A percentile compares a stretch with the other conserved stretches of the same genome.
phyloP scores from a whole-genome alignment of 1,140 invertebrate genomes.

The Myzus persicae region DNA sequence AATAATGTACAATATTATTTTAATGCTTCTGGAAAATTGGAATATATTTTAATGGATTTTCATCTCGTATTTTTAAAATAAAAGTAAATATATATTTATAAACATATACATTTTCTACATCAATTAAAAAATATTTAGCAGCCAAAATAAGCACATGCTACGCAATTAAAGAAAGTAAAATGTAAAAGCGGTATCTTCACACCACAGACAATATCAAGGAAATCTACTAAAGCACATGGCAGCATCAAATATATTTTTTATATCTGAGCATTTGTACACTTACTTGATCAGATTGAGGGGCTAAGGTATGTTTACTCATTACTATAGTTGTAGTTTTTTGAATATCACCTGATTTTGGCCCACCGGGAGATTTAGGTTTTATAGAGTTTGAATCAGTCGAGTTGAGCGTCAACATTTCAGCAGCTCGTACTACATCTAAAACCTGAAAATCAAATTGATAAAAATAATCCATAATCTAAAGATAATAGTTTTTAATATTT shows the following conservation, averaged over 20 bases:
- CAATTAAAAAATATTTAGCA: conserved; percentile 40
- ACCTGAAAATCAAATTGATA: conserved; percentile 69
- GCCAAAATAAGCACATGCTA: conserved; percentile 59
- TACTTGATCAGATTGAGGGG: conserved; percentile 64
- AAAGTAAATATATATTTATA: conserved; percentile 15
- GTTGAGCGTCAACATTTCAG: conserved; percentile 77
- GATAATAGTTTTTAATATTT: conserved; percentile 60
- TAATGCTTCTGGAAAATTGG: not conserved
- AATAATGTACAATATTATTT: conserved; percentile 27
- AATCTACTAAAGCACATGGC: conserved; percentile 50
- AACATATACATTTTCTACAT: not conserved
- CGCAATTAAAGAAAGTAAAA: conserved; percentile 38
- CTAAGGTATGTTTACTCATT: conserved; percentile 89
- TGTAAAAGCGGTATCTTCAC: conserved; percentile 50
- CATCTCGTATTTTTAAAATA: not conserved
- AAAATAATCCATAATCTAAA: conserved; percentile 6
- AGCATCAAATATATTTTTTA: not conserved
- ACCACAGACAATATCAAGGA: conserved; percentile 26
- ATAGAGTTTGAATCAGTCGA: conserved; percentile 67
- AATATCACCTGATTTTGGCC: conserved; percentile 71
- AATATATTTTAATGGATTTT: not conserved
- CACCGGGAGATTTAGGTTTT: conserved; percentile 80
- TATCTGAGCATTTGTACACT: not conserved
- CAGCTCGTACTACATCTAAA: conserved; percentile 86
- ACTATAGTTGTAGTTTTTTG: conserved; percentile 92